phyloP scores from a whole-genome alignment of 2,888 invertebrate species.

The Rotaria sp. region DNA sequence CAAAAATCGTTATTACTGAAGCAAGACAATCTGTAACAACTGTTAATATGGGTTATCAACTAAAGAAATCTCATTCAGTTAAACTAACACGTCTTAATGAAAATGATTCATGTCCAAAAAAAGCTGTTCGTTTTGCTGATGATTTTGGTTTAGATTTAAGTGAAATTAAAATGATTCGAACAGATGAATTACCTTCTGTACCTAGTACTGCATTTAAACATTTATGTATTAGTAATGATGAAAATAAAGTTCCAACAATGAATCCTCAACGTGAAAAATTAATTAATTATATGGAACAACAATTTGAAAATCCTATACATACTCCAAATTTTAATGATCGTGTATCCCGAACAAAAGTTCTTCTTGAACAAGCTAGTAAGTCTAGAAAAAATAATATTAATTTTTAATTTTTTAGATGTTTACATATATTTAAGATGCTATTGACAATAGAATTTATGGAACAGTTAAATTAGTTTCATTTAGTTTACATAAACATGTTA shows the following conservation, averaged over 20 bases:
- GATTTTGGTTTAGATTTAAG: conserved; percentile 36
- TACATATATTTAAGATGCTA: background rate
- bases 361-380: background rate
- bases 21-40: background rate
- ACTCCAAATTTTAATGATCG: background rate
- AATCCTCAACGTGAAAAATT: background rate
- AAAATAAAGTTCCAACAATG: background rate
- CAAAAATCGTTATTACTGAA: background rate
- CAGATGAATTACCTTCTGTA: background rate
- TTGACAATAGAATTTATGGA: background rate
- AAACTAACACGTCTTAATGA: background rate
- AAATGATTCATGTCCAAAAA: background rate
- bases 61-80: background rate
- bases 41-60: background rate
- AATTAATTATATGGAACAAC: background rate
- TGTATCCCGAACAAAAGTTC: background rate
- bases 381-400: background rate
- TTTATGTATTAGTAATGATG: background rate
- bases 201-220: background rate
- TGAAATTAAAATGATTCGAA: conserved; percentile 33
- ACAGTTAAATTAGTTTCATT: background rate
- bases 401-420: too few species aligned
- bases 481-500: conserved; percentile 26
- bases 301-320: background rate
- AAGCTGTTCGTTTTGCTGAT: conserved; percentile 37